Percentiles rank a stretch among this genome's conserved stretches.
Conservation (phyloP, 2,888 invertebrate species). For the Meta bourneti region DNA sequence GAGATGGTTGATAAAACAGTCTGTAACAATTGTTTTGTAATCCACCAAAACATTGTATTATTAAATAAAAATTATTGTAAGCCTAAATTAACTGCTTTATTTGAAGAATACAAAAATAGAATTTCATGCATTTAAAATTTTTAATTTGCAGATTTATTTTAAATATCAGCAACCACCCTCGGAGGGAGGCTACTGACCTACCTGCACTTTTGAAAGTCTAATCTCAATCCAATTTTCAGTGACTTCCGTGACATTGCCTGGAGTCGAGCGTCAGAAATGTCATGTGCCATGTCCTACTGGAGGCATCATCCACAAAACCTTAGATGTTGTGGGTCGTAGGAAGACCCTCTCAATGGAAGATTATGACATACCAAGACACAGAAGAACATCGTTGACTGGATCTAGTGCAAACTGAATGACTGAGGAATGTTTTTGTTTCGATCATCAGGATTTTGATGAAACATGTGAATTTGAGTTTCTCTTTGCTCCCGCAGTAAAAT, state of each 20-base stretch:
- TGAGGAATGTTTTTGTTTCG: neutral
- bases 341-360: slow-evolving; percentile 88
- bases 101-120: too few relatives aligned
- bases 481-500: slow-evolving; percentile 8
- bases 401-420: slow-evolving; percentile 32
- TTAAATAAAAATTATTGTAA: too few relatives aligned
- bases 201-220: neutral
- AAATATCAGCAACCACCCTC: neutral
- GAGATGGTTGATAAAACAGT: too few relatives aligned
- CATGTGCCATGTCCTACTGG: slow-evolving; percentile 79
- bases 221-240: slow-evolving; percentile 80
- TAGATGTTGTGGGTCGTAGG: slow-evolving; percentile 81
- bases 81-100: too few relatives aligned
- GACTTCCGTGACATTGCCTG: slow-evolving; percentile 90
- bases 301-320: slow-evolving; percentile 50
- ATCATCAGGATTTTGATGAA: slow-evolving; percentile 1
- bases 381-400: slow-evolving; percentile 71
- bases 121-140: too few relatives aligned
- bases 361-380: slow-evolving; percentile 89
- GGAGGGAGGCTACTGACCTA: too few relatives aligned
- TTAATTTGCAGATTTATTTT: neutral
- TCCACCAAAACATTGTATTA: too few relatives aligned
- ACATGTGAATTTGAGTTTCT: slow-evolving; percentile 13
- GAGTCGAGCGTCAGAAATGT: slow-evolving; percentile 87
- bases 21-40: too few relatives aligned